phyloP scores from a whole-genome alignment of 2,888 invertebrate species.

The Leucophenga maculata region DNA sequence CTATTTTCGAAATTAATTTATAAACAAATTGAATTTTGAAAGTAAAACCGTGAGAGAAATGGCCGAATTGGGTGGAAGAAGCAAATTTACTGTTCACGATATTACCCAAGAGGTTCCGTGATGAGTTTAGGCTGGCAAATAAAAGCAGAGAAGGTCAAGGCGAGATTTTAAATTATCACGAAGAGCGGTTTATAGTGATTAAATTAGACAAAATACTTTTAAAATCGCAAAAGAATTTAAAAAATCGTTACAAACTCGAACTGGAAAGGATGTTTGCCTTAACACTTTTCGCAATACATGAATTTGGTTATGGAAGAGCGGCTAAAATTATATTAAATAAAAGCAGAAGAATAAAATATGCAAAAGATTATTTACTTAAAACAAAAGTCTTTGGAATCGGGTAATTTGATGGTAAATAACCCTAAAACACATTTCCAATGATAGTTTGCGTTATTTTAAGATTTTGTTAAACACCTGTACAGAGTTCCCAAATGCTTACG shows the following conservation, averaged over 20 bases:
- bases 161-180: slow-evolving; percentile 24
- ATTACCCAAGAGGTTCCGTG: slow-evolving; percentile 14
- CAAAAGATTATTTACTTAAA: slow-evolving; percentile 32
- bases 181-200: slow-evolving; percentile 14
- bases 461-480: no score
- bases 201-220: slow-evolving; percentile 19
- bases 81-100: slow-evolving; percentile 10
- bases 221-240: background rate
- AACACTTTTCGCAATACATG: slow-evolving; percentile 14
- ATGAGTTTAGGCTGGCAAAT: slow-evolving; percentile 29
- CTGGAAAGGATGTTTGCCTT: slow-evolving; percentile 19
- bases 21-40: slow-evolving; percentile 27
- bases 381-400: slow-evolving; percentile 27
- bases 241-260: slow-evolving; percentile 7
- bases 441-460: background rate
- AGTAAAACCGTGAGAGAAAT: slow-evolving; percentile 28
- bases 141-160: slow-evolving; percentile 32
- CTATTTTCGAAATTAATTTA: slow-evolving; percentile 26
- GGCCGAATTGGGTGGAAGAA: slow-evolving; percentile 21
- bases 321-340: slow-evolving; percentile 32
- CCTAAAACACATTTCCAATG: slow-evolving; percentile 1
- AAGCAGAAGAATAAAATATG: slow-evolving; percentile 27
- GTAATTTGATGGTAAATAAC: slow-evolving; percentile 21
- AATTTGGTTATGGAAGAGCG: slow-evolving; percentile 21
- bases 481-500: no score